Evolutionary conservation across 2,888 invertebrate species (phyloP), one percentile per base, ranked within the genome.

Genomic region (Kryphioiulus occultus): DNA sequence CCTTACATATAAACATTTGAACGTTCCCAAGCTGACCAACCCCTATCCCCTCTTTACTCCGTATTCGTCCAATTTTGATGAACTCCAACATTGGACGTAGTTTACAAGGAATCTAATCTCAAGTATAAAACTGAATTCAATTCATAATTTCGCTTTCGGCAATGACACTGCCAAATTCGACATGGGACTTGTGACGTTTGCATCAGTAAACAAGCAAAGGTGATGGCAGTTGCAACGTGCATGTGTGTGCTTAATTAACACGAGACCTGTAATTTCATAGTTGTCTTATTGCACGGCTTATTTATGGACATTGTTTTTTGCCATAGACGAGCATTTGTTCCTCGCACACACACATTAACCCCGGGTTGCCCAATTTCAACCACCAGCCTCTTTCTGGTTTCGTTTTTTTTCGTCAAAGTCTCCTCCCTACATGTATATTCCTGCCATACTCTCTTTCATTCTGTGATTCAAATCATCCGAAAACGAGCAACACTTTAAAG

Each of bases 261-360:
- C 78, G 39, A 86, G 39, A 86, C 86, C 78, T 32, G 22, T 86
- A 86, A 86, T 86, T 86, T 86, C 68, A 19, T 35, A 35, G 86
- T 39, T 86, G 78, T 32, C 86, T 86, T 68, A 78, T 86, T 86
- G 78, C 22, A 32, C 26, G 32, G 22, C 59, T 32, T 30, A 86
- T 86, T 86, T 86, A 86, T 86, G 85, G 85, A 35, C 83, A 35
- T 83, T 82, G 82, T 82, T 39, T 84, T 84, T 84, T 26, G 10
- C 84, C 7, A 35, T 5, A 35, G 5, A 39, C 12, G 15, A 85
- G 39, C 85, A 39, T 85, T 35, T 85, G 39, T 39, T 39, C 39
- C 78, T 78, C 78, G 26, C 30, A 30, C 78, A 30, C 26, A 7
- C 26, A 78, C 30, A 78, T 78, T 78, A 78, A 78, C 30, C 78